A percentile compares a stretch with the other conserved stretches of the same genome.
Conservation (phyloP, 2,888 invertebrate genomes). For the Athrips mouffetella region DNA sequence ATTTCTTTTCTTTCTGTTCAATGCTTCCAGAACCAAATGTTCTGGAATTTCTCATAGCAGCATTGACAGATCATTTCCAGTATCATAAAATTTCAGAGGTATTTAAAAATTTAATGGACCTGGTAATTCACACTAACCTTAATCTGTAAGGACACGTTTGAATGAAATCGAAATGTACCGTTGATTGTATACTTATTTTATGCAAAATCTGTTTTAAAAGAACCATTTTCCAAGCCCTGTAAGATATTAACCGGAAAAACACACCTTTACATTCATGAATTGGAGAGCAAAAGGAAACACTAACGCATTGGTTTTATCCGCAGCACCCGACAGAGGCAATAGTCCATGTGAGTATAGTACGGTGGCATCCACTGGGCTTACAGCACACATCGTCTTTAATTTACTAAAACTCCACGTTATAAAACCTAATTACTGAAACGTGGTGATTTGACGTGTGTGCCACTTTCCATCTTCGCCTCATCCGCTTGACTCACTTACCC, state of each 20-base stretch:
- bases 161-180: too few relatives aligned
- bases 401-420: conserved; percentile 3
- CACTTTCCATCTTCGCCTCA: conserved; percentile 1
- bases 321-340: conserved; percentile 92
- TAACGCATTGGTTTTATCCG: conserved; percentile 74
- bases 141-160: too few relatives aligned
- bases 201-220: not conserved
- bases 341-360: conserved; percentile 89
- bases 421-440: not conserved
- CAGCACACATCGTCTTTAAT: conserved; percentile 5
- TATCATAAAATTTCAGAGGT: too few relatives aligned
- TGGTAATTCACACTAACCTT: too few relatives aligned
- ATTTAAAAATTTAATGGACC: too few relatives aligned
- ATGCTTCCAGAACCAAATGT: too few relatives aligned
- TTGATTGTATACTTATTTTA: too few relatives aligned
- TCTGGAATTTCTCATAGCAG: too few relatives aligned
- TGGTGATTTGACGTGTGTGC: not conserved
- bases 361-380: conserved; percentile 2
- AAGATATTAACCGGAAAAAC: not conserved
- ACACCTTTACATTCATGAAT: not conserved
- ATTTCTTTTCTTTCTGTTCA: too few relatives aligned
- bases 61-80: too few relatives aligned
- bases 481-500: not conserved
- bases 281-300: conserved; percentile 25
- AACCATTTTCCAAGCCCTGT: too few relatives aligned